Evolutionary conservation across 2,797 vertebrate species (phyloP).

Genomic region (Gymnodraco acuticeps): DNA sequence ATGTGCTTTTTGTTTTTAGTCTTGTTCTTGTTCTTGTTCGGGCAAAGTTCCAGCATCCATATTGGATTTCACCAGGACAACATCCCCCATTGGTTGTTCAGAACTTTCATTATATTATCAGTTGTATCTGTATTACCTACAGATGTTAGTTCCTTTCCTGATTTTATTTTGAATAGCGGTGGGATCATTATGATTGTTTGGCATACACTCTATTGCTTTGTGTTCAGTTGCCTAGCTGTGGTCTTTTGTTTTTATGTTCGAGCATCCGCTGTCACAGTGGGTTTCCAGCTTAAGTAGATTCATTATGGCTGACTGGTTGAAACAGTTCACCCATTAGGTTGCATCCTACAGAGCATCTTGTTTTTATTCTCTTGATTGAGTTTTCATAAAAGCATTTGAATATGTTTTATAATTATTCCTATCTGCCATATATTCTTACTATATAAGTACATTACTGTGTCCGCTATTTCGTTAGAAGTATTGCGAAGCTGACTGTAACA

Average conservation of each 20-base stretch:
- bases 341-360: neutral
- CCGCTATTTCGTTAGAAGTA: neutral
- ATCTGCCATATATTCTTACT: neutral
- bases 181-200: constrained; percentile 26
- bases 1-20: constrained; percentile 13
- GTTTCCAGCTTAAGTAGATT: constrained; percentile 25
- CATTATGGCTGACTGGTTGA: neutral
- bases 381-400: constrained; percentile 12
- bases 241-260: constrained; percentile 20
- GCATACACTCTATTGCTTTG: constrained; percentile 15
- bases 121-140: neutral
- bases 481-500: neutral
- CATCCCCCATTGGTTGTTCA: constrained; percentile 5
- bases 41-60: constrained; percentile 4
- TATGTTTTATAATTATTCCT: neutral
- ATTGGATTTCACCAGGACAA: constrained; percentile 17
- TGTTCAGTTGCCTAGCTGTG: constrained; percentile 30
- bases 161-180: constrained; percentile 23
- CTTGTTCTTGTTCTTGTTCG: constrained; percentile 6
- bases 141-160: constrained; percentile 33
- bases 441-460: neutral
- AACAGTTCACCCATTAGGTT: constrained; percentile 9
- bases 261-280: constrained; percentile 23
- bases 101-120: constrained; percentile 3
- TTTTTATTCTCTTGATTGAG: constrained; percentile 11